A percentile compares a stretch with the other conserved stretches of the same genome.
These are phyloP conservation scores for Epinotia demarniana DNA, from an alignment of 2,888 invertebrate species.

Conservation along the genomic window DNA sequence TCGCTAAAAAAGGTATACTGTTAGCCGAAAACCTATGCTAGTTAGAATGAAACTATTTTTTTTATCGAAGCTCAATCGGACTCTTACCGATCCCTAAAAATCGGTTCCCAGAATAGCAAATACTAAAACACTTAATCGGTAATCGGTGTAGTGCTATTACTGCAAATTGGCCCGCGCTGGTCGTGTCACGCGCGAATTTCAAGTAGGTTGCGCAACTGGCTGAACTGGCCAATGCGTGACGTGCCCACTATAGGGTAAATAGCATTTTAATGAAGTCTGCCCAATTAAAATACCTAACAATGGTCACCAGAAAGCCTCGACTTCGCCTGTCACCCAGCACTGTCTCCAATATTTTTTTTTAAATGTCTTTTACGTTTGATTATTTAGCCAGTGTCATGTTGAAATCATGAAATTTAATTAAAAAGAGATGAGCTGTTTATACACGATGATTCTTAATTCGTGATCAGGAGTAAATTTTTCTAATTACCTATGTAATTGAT, in stretches of 20 bases:
- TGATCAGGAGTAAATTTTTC: too few species aligned
- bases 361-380: too few species aligned
- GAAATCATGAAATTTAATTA: too few species aligned
- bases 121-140: constrained; percentile 77
- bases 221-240: constrained; percentile 76
- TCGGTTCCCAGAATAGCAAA: constrained; percentile 80
- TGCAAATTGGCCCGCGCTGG: constrained; percentile 75
- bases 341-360: too few species aligned
- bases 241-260: constrained; percentile 57
- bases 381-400: too few species aligned
- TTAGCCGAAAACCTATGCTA: too few species aligned
- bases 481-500: too few species aligned
- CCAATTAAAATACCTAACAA: background rate
- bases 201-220: constrained; percentile 73
- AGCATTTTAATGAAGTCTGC: constrained; percentile 25
- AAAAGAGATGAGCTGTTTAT: too few species aligned
- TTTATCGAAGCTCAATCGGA: background rate
- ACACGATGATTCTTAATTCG: too few species aligned
- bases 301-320: background rate
- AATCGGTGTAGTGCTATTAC: constrained; percentile 76
- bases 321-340: too few species aligned
- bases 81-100: constrained; percentile 46
- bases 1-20: too few species aligned
- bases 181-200: constrained; percentile 80
- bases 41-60: too few species aligned